A percentile compares a stretch with the other conserved stretches of the same genome.
phyloP scores from a whole-genome alignment of 2,888 invertebrate species.

The Quadroppia sp. region DNA sequence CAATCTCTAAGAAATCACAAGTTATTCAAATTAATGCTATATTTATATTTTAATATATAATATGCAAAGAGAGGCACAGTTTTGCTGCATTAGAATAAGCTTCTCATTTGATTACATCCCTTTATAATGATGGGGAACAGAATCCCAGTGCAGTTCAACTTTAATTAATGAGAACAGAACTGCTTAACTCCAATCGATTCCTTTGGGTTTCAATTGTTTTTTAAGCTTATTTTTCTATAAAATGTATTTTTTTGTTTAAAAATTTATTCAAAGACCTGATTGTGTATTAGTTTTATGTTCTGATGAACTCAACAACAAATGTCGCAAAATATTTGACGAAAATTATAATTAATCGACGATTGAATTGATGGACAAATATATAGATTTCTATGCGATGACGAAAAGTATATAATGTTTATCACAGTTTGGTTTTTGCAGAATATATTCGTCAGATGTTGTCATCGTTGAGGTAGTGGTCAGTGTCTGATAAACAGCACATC shows the following conservation, averaged over 20 bases:
- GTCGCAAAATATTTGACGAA: constrained; percentile 19
- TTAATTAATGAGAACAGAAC: too few relatives aligned
- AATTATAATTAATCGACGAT: constrained; percentile 7
- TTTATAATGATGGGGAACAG: too few relatives aligned
- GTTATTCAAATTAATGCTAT: neutral
- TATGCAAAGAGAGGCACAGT: constrained; percentile 5
- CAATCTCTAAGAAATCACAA: neutral
- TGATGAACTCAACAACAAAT: constrained; percentile 12
- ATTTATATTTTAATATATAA: neutral
- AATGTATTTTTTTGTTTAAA: constrained; percentile 1
- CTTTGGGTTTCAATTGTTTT: too few relatives aligned
- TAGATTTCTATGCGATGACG: neutral
- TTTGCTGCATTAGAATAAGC: neutral
- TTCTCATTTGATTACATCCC: neutral
- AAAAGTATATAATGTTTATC: neutral
- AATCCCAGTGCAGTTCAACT: too few relatives aligned
- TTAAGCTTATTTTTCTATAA: neutral
- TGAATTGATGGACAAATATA: neutral
- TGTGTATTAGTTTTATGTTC: constrained; percentile 30
- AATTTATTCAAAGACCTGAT: neutral
- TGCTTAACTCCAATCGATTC: too few relatives aligned
- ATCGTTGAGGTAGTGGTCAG: constrained; percentile 24
- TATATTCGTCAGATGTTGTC: neutral
- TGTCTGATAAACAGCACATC: constrained; percentile 12
- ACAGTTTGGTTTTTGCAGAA: neutral